phyloP scores from a whole-genome alignment of 2,888 invertebrate species.

The Metalampra italica region DNA sequence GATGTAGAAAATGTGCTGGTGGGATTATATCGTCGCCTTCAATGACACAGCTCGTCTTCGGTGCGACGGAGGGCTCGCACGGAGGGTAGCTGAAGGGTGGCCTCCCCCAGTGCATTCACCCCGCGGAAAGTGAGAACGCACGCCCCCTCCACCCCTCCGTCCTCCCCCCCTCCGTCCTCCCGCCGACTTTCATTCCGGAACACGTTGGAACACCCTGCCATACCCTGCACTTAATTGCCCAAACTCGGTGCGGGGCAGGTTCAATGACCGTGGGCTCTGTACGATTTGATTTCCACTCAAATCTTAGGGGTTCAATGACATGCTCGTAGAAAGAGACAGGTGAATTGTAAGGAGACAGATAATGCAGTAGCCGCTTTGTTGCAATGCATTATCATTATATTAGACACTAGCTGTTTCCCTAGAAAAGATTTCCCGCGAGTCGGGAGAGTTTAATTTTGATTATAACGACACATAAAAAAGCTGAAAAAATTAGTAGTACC shows the following conservation, averaged over 20 bases:
- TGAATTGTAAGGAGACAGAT: no score
- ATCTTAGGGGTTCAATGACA: constrained; percentile 1
- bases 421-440: no score
- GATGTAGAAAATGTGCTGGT: constrained; percentile 6
- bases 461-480: no score
- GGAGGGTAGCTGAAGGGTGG: constrained; percentile 51
- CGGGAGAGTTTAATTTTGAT: no score
- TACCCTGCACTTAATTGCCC: constrained; percentile 70
- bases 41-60: constrained; percentile 55
- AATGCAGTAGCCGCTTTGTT: no score
- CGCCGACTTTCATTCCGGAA: constrained; percentile 59
- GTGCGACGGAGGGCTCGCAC: constrained; percentile 53
- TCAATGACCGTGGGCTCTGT: constrained; percentile 47
- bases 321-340: not conserved
- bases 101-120: constrained; percentile 75
- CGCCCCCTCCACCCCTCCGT: no score
- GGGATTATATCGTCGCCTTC: constrained; percentile 42
- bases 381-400: no score
- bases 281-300: constrained; percentile 24
- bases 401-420: no score
- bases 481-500: no score
- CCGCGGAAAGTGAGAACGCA: constrained; percentile 70
- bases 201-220: constrained; percentile 35
- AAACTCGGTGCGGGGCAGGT: constrained; percentile 57
- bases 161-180: no score